A percentile compares a stretch with the other conserved stretches of the same genome.
These are phyloP conservation scores for Pseudachorutes palmiensis DNA, from an alignment of 1,140 invertebrate genomes.

Conservation along the genomic window DNA sequence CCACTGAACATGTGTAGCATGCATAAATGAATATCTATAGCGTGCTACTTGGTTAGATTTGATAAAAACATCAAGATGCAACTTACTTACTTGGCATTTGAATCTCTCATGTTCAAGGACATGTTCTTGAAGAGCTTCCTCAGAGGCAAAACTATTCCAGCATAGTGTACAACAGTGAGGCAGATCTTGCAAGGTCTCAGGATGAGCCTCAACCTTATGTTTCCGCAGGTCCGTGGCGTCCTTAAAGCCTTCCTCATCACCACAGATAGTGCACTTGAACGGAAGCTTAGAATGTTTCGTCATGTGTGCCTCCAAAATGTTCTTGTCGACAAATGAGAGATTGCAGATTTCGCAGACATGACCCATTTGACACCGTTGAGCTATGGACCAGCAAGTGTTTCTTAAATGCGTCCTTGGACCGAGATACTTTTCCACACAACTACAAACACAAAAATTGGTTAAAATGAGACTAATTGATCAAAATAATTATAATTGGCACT, in stretches of 20 bases:
- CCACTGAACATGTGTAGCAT: no score
- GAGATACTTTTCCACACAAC: conserved; percentile 27
- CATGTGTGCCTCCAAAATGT: conserved; percentile 32
- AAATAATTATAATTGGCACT: conserved; percentile 9
- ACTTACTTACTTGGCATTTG: conserved; percentile 29
- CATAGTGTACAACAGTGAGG: conserved; percentile 29
- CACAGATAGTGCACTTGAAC: conserved; percentile 26
- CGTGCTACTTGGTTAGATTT: no score
- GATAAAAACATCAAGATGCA: no score
- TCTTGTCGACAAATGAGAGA: conserved; percentile 49
- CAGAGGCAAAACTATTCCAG: conserved; percentile 26
- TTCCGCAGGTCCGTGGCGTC: conserved; percentile 24
- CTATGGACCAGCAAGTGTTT: conserved; percentile 49
- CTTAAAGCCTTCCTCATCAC: conserved; percentile 27
- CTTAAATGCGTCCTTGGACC: conserved; percentile 37
- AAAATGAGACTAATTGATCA: conserved; percentile 7
- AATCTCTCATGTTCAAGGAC: conserved; percentile 25
- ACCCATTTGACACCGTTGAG: conserved; percentile 50
- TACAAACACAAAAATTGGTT: conserved; percentile 13
- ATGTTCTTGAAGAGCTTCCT: conserved; percentile 20
- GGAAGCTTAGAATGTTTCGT: conserved; percentile 26
- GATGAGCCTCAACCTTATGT: conserved; percentile 23
- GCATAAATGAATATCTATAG: no score
- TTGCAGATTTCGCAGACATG: conserved; percentile 55
- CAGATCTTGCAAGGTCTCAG: conserved; percentile 12